Base-by-base conservation (phyloP, 1,140 invertebrate genomes). In the Aphelenchoides besseyi region DNA sequence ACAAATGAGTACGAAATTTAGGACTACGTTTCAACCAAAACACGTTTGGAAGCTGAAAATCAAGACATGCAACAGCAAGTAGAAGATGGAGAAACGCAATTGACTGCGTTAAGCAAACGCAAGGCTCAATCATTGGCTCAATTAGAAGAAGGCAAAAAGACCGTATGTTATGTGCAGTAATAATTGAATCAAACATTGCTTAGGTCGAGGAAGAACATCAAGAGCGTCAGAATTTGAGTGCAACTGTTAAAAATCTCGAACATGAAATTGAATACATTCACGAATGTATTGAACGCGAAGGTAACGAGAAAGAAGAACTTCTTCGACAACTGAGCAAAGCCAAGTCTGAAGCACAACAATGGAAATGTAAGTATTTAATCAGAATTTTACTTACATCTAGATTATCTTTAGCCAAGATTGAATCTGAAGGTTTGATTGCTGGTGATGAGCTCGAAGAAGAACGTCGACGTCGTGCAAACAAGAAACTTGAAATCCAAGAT, bases 401-500 rank as follows among this genome's bases (percentile, higher is more conserved):
- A 5, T 8, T 5, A 8, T 59, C 5, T 59, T 8, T 8, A 33
- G 16, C 23, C 5, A 8, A 23, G 5, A 77, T 78, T 54, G 78
- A 78, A 35, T 70, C 70, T 55, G 77, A 78, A 64, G 78, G 78
- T 28, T 53, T 78, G 12, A 61, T 81, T 33, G 69, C 68, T 35
- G 69, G 57, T 33, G 76, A 78, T 54, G 76, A 78, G 32, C 37
- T 80, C 30, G 76, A 78, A 68, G 76, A 81, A 18, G 76, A 78
- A 48, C 78, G 78, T 3, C 48, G 87, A 72, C 91, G 94, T 85
- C 97, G 97, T 87, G 89, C 98, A 72, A 92, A 94, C 86, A 91
- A 92, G 74, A 94, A 94, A 85, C 89, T 98, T 54, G 95, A 98
- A 86, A 93, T 94, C 78, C 95, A 97, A 86, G 93, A 96, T 86